Conservation (phyloP, 2,888 invertebrate genomes). For the Watsonalla cultraria region DNA sequence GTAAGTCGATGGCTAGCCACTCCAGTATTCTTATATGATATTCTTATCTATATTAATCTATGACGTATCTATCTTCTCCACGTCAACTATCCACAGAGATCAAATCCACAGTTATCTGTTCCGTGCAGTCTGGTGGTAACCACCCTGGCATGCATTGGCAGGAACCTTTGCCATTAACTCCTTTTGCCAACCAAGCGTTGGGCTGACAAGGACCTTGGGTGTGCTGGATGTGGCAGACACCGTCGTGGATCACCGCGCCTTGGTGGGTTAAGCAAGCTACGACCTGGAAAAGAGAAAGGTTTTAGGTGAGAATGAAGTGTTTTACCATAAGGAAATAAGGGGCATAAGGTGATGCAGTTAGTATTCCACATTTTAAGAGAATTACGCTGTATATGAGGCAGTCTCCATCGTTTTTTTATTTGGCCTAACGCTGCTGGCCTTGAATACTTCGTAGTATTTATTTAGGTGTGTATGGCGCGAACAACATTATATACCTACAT, state of each 20-base stretch:
- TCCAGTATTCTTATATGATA: too few relatives aligned
- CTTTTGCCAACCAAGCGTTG: conserved; percentile 77
- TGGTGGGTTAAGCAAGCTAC: conserved; percentile 77
- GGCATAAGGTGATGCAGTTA: too few relatives aligned
- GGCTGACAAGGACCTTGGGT: conserved; percentile 87
- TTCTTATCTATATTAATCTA: too few relatives aligned
- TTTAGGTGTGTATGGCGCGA: too few relatives aligned
- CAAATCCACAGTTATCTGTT: conserved; percentile 14
- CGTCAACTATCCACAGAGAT: conserved; percentile 1
- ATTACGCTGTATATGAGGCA: too few relatives aligned
- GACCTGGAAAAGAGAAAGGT: conserved; percentile 35
- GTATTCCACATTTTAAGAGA: too few relatives aligned
- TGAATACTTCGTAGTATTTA: too few relatives aligned
- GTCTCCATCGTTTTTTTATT: too few relatives aligned
- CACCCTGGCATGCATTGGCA: conserved; percentile 84
- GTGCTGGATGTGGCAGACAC: conserved; percentile 87
- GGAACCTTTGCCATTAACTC: conserved; percentile 59
- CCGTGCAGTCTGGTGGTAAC: conserved; percentile 26
- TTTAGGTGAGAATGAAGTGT: background rate
- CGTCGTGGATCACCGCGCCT: conserved; percentile 82
- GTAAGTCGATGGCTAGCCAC: too few relatives aligned
- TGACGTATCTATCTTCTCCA: background rate
- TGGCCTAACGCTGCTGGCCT: too few relatives aligned
- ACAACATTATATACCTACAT: too few relatives aligned
- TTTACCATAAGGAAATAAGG: too few relatives aligned